These are phyloP conservation scores for Spodoptera picta DNA, from an alignment of 2,888 invertebrate species.

Conservation along the genomic window DNA sequence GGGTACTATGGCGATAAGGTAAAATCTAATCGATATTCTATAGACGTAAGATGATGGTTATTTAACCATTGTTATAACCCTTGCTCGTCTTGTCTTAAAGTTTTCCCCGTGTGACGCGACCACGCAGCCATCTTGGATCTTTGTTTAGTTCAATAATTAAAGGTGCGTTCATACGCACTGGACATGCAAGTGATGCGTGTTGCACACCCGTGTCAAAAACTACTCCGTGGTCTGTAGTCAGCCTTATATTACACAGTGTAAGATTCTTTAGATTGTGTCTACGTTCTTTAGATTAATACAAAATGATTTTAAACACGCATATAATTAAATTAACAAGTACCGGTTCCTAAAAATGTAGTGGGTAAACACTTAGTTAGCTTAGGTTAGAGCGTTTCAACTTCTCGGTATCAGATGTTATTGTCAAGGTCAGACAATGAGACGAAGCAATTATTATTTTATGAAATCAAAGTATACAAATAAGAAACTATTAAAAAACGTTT, in stretches of 20 bases:
- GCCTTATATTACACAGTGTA: no score
- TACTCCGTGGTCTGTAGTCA: no score
- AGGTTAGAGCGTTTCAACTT: conserved; percentile 13
- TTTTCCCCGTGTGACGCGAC: conserved; percentile 34
- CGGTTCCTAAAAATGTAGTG: no score
- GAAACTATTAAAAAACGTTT: no score
- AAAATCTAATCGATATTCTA: conserved; percentile 9
- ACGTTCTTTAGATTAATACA: no score
- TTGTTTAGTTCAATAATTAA: conserved; percentile 42
- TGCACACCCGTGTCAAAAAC: background rate
- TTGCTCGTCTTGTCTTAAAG: conserved; percentile 19
- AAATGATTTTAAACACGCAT: no score
- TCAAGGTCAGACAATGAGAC: conserved; percentile 26
- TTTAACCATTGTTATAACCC: conserved; percentile 25
- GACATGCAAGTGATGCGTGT: conserved; percentile 7
- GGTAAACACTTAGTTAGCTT: background rate
- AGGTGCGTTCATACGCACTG: conserved; percentile 30
- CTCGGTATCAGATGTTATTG: conserved; percentile 23
- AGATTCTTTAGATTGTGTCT: no score
- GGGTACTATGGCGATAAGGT: no score
- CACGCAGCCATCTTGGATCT: conserved; percentile 39
- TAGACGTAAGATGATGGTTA: background rate
- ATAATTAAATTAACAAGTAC: background rate
- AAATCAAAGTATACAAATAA: background rate
- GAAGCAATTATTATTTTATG: background rate